These are phyloP conservation scores for Anguilla japonica DNA, from an alignment of 2,113 vertebrate species.

Conservation along the genomic window DNA sequence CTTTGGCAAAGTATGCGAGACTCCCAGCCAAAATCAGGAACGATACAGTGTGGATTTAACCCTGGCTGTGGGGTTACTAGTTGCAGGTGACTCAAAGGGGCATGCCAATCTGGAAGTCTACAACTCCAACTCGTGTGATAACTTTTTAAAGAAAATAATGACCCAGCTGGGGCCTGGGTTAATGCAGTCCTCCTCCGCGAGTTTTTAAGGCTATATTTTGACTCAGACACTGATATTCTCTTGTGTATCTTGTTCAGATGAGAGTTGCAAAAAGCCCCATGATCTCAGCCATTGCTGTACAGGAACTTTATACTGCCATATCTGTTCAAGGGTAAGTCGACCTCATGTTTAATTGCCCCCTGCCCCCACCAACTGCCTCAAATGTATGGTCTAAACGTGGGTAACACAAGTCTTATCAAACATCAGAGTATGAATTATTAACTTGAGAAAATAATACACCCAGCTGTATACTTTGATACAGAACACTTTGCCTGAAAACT, in stretches of 20 bases:
- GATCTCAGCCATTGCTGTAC: not conserved
- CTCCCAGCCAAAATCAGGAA: too few species aligned
- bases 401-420: not conserved
- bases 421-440: conserved; percentile 1
- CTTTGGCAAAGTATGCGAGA: too few species aligned
- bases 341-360: not conserved
- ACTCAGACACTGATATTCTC: not conserved
- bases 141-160: too few species aligned
- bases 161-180: too few species aligned
- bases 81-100: too few species aligned
- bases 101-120: too few species aligned
- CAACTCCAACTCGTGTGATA: too few species aligned
- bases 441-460: conserved; percentile 9
- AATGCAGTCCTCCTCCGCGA: too few species aligned
- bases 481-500: not conserved
- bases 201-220: too few species aligned
- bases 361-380: not conserved
- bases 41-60: too few species aligned
- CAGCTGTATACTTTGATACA: not conserved
- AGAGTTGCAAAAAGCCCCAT: not conserved
- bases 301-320: conserved; percentile 5
- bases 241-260: not conserved
- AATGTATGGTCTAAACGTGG: not conserved
- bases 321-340: not conserved
- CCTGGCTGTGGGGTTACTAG: too few species aligned